phyloP scores from a whole-genome alignment of 1,140 invertebrate species.

The Bombyx mori region DNA sequence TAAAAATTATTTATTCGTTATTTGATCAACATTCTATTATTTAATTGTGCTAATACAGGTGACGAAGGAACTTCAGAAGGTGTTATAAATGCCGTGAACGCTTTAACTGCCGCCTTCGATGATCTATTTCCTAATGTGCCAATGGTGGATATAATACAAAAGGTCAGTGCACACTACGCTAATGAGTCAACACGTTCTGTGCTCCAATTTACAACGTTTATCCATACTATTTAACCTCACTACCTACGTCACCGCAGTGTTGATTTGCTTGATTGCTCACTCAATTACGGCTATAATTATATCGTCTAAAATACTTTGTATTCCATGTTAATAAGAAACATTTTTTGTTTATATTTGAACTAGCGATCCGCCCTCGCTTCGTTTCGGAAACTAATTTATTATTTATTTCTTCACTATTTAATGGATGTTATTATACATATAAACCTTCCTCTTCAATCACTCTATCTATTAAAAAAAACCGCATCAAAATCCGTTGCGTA shows the following conservation, averaged over 20 bases:
- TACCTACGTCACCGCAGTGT: constrained; percentile 8
- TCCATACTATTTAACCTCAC: constrained; percentile 30
- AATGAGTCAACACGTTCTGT: not conserved
- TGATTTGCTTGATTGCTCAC: constrained; percentile 6
- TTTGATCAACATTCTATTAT: constrained; percentile 1
- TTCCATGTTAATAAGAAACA: no score
- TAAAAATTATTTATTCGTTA: no score
- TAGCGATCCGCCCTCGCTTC: no score
- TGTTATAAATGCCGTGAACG: constrained; percentile 62
- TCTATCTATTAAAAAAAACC: no score
- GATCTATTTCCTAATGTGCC: constrained; percentile 66
- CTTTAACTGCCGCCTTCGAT: constrained; percentile 58
- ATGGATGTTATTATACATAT: no score
- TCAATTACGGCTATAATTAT: constrained; percentile 3
- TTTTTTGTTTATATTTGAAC: no score
- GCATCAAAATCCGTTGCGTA: no score
- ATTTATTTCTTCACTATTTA: no score
- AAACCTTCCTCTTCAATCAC: no score
- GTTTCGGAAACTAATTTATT: no score
- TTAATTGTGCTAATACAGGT: constrained; percentile 32
- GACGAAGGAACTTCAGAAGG: constrained; percentile 63
- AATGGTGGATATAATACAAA: constrained; percentile 62
- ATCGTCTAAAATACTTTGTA: no score
- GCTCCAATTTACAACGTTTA: constrained; percentile 9
- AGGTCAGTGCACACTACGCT: constrained; percentile 31